phyloP scores from a whole-genome alignment of 2,797 vertebrate species.

The Cryptoblepharus egeriae region DNA sequence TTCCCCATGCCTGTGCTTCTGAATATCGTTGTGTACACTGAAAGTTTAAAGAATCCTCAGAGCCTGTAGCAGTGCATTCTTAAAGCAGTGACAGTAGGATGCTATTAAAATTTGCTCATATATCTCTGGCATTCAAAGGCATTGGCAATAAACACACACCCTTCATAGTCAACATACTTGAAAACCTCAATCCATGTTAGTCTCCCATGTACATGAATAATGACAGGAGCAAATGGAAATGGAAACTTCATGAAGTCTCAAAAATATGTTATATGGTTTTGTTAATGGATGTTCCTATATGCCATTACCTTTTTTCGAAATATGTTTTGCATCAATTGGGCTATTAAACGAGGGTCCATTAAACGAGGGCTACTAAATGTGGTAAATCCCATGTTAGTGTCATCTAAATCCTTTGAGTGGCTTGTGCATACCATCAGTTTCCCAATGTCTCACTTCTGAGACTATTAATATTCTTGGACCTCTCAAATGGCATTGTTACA shows the following conservation, averaged over 20 bases:
- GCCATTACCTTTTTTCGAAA: not conserved
- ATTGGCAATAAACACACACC: not conserved
- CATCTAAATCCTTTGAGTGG: not conserved
- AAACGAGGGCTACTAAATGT: too few species aligned
- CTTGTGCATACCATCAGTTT: not conserved
- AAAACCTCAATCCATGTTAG: not conserved
- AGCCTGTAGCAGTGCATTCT: not conserved
- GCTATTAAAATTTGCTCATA: not conserved
- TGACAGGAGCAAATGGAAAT: too few species aligned
- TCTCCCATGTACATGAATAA: not conserved
- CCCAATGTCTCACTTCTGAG: not conserved
- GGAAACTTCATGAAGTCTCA: too few species aligned
- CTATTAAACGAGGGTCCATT: not conserved
- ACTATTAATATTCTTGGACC: not conserved
- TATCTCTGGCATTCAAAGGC: not conserved
- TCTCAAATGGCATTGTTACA: constrained; percentile 15
- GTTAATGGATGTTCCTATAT: too few species aligned
- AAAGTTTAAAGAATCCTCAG: not conserved
- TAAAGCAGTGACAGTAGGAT: not conserved
- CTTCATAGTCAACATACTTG: not conserved
- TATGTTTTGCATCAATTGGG: not conserved
- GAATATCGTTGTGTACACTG: too few species aligned
- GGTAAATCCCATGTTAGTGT: not conserved
- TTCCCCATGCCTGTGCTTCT: too few species aligned
- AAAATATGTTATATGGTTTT: too few species aligned